Conservation (phyloP, 1,140 invertebrate genomes). For the Drosophila bifasciata region DNA sequence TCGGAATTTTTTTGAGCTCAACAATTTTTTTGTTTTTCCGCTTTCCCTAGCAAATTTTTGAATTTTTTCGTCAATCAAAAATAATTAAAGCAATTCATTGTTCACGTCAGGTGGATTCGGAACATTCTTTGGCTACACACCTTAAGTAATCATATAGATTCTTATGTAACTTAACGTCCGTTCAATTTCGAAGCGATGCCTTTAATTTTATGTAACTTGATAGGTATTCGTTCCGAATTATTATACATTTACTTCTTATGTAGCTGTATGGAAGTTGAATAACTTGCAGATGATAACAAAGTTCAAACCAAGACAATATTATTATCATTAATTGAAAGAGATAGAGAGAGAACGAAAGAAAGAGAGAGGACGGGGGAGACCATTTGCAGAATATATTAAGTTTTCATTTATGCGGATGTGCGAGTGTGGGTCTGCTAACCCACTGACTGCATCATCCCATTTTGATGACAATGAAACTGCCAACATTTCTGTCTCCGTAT, state of each 20-base stretch:
- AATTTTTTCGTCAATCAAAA: constrained; percentile 50
- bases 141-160: too few relatives aligned
- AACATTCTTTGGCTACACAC: too few relatives aligned
- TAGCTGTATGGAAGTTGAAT: too few relatives aligned
- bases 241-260: too few relatives aligned
- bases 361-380: background rate
- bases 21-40: background rate
- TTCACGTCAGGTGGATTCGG: too few relatives aligned
- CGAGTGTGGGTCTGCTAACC: background rate
- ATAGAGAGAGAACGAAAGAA: constrained; percentile 9
- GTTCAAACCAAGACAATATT: too few relatives aligned
- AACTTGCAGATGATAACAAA: too few relatives aligned
- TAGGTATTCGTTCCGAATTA: too few relatives aligned
- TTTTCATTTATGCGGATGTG: constrained; percentile 60
- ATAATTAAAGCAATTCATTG: constrained; percentile 32
- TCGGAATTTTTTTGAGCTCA: constrained; percentile 30
- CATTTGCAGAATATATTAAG: constrained; percentile 27
- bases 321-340: too few relatives aligned
- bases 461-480: constrained; percentile 62
- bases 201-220: too few relatives aligned
- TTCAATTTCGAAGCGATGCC: too few relatives aligned
- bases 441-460: constrained; percentile 13
- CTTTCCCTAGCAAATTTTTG: constrained; percentile 14
- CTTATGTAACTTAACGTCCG: too few relatives aligned
- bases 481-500: constrained; percentile 6